Base-by-base conservation (phyloP, 2,888 invertebrate species). In the Chouioia cunea region DNA sequence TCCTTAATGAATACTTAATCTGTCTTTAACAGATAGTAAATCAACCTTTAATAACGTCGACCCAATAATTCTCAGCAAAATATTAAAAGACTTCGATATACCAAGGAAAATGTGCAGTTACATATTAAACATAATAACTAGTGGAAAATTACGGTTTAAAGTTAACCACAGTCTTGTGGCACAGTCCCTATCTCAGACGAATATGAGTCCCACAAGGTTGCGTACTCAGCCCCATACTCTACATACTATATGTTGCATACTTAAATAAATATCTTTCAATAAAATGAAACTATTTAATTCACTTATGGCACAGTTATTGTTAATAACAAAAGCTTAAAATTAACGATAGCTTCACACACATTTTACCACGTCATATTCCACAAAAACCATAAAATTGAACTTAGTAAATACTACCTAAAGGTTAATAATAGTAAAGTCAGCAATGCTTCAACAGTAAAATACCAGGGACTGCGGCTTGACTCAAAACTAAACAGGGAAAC, bases 301-400 rank as follows among this genome's bases (percentile, higher is more conserved):
- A 65, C 70, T 2, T 65, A 70, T 44, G 65, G 65, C 43, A 58
- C 65, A 43, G 12, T 47, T 0, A 22, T 70, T 2, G n/a, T 8
- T 1, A 16, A 2, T 2, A 20, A 2, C 3, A n/a, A 23, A 14
- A 18, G 53, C 2, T 12, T 54, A 3, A 15, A 20, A 0, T 18
- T 63, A n/a, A n/a, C 14, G 6, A 56, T 57, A 14, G 16, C 54
- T 2, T 50, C 62, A 1, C 6, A 60, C 2, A 69, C 62, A 23
- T 36, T 43, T 1, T 6, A 69, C 22, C n/a, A 56, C 0, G 50
- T 64, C 1, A 58, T 69, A 16, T 69, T 69, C 10, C 18, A 46
- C 16, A 47, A 47, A 56, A 15, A 15, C 6, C 23, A 54, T 1
- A 47, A 20, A 47, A 23, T 14, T 2, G 27, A 47, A n/a, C n/a